Conservation (phyloP, 92 coral and sea anemone genomes). For the Hydrozoanthus gracilis region DNA sequence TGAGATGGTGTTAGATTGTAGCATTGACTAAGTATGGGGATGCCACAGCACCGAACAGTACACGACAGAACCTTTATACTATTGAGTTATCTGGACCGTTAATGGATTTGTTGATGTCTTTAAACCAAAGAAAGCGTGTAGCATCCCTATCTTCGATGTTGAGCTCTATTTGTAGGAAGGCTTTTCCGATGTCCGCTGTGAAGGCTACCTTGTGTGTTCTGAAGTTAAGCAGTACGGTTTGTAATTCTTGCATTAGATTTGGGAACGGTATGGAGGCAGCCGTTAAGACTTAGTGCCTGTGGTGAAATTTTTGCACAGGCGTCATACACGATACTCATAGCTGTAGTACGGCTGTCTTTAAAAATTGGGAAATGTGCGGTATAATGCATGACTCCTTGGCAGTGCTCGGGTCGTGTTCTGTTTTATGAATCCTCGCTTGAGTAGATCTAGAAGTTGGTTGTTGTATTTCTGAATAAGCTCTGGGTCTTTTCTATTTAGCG, state of each 20-base stretch:
- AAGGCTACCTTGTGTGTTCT: constrained; percentile 50
- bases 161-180: constrained; percentile 55
- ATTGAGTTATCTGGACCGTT: constrained; percentile 42
- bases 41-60: constrained; percentile 65
- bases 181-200: neutral
- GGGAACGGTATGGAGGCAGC: constrained; percentile 64
- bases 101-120: constrained; percentile 47
- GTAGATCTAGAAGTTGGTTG: constrained; percentile 58
- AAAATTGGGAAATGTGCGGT: constrained; percentile 66
- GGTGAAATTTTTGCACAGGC: constrained; percentile 54
- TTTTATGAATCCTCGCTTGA: constrained; percentile 61
- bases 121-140: constrained; percentile 1
- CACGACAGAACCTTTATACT: constrained; percentile 53
- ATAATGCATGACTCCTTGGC: constrained; percentile 57
- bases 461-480: constrained; percentile 58
- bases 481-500: constrained; percentile 39
- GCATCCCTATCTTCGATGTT: constrained; percentile 60
- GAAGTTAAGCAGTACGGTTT: constrained; percentile 43
- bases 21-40: constrained; percentile 55
- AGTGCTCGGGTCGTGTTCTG: constrained; percentile 44
- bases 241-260: constrained; percentile 52
- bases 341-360: constrained; percentile 63
- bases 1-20: constrained; percentile 28
- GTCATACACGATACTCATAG: constrained; percentile 67
- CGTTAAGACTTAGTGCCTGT: constrained; percentile 36